Evolutionary conservation across 2,113 vertebrate species (phyloP), one percentile per base, ranked within the genome.

Genomic region (Polypterus senegalus): DNA sequence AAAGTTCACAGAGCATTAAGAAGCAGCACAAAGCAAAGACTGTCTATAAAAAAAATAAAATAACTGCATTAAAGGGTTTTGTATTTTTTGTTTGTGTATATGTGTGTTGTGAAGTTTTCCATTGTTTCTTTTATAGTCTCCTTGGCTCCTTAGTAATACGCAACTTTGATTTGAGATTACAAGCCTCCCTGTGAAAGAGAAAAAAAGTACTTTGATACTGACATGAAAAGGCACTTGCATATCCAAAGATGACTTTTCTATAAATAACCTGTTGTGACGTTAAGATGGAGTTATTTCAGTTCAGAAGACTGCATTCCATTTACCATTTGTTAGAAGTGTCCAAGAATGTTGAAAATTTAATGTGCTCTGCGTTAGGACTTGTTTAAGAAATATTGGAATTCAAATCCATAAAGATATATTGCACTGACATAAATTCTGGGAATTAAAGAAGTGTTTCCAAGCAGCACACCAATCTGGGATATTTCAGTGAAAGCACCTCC

Each of bases 221-320:
- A 83, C 82, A 85, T 84, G 81, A 85, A 90, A 91, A 88, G 83
- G 73, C 76, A 82, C 76, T 88, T 88, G 80, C 74, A 78, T 79
- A 85, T 73, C 80, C 78, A 84, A 90, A 87, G 87, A 88, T 68
- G 73, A 84, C 73, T 67, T 71, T 71, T 78, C 86, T 93, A 92
- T 90, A 91, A 93, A 93, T 94, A 94, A 87, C 72, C 7, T 68
- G 63, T 67, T 67, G 77, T 90, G 87, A 92, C 64, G 81, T 86
- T 89, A 88, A 82, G 81, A 71, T 66, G 68, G 73, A 72, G 75
- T 86, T 86, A 83, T 86, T 84, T 79, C 84, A 86, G 78, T 80
- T 85, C 81, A 84, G 77, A 80, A 89, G 87, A 82, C 81, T 80
- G 81, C 76, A 74, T 76, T 71, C 80, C 72, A 84, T 84, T 87